These are phyloP conservation scores for Noctuana brunneofusca DNA, from an alignment of 2,888 invertebrate genomes.

Conservation along the genomic window DNA sequence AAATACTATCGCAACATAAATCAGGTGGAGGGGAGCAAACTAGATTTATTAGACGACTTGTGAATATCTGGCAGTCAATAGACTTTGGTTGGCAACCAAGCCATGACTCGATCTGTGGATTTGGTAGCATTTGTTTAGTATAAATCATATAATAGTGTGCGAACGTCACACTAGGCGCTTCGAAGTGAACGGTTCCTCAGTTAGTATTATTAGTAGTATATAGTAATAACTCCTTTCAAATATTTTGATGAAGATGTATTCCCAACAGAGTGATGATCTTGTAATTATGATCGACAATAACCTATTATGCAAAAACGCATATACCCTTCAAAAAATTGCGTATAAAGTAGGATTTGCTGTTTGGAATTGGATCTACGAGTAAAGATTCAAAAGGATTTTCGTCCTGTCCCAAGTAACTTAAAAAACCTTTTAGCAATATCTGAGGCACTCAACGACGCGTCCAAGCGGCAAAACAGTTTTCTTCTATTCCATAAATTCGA, in stretches of 20 bases:
- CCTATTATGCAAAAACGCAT: too few species aligned
- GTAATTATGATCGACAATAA: too few species aligned
- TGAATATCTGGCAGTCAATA: slow-evolving; percentile 31
- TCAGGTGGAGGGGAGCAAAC: slow-evolving; percentile 28
- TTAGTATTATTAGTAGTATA: too few species aligned
- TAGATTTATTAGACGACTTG: slow-evolving; percentile 32
- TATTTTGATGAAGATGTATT: too few species aligned
- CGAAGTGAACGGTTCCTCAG: too few species aligned
- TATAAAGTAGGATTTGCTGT: not conserved
- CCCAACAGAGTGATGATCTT: too few species aligned
- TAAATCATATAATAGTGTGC: slow-evolving; percentile 10
- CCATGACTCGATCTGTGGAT: slow-evolving; percentile 19
- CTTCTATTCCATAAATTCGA: slow-evolving; percentile 60
- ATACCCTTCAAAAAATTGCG: not conserved
- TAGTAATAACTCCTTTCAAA: too few species aligned
- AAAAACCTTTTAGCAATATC: slow-evolving; percentile 32
- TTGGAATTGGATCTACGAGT: not conserved
- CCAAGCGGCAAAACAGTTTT: slow-evolving; percentile 46
- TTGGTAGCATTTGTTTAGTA: slow-evolving; percentile 16
- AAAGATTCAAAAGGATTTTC: slow-evolving; percentile 10
- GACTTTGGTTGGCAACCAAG: slow-evolving; percentile 25
- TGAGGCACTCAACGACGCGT: slow-evolving; percentile 30
- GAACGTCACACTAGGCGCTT: not conserved
- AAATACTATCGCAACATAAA: slow-evolving; percentile 27
- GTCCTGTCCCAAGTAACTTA: slow-evolving; percentile 15